Evolutionary conservation across 92 coral and sea anemone genomes (phyloP).

Genomic region (Parazoanthus atlanticus): DNA sequence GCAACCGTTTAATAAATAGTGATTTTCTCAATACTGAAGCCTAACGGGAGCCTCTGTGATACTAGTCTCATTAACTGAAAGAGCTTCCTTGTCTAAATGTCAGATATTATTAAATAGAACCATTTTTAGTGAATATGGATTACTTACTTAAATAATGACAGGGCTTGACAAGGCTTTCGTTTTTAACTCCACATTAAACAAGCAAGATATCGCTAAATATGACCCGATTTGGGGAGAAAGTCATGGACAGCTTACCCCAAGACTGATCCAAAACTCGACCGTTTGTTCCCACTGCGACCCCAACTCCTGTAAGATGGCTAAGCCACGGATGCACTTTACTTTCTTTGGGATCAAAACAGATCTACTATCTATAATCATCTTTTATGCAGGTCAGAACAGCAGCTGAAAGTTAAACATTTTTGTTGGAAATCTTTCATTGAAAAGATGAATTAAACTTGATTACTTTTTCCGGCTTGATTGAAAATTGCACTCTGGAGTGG

Average conservation of each 20-base stretch:
- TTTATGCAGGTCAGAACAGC: not conserved
- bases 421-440: not conserved
- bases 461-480: not conserved
- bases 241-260: not conserved
- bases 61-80: no score
- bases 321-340: not conserved
- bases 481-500: no score
- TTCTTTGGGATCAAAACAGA: not conserved
- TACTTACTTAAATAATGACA: no score
- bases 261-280: not conserved
- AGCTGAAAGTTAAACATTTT: not conserved
- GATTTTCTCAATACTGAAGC: no score
- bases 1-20: no score
- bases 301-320: not conserved
- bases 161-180: not conserved
- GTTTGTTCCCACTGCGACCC: not conserved
- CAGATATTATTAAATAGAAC: no score
- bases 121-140: no score
- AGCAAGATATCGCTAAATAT: not conserved
- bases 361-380: not conserved
- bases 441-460: not conserved
- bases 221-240: not conserved
- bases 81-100: no score
- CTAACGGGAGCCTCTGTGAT: no score
- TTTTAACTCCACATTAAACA: no score